A percentile compares a stretch with the other conserved stretches of the same genome.
Conservation (phyloP, 2,797 vertebrate species). For the Lepus oiostolus region DNA sequence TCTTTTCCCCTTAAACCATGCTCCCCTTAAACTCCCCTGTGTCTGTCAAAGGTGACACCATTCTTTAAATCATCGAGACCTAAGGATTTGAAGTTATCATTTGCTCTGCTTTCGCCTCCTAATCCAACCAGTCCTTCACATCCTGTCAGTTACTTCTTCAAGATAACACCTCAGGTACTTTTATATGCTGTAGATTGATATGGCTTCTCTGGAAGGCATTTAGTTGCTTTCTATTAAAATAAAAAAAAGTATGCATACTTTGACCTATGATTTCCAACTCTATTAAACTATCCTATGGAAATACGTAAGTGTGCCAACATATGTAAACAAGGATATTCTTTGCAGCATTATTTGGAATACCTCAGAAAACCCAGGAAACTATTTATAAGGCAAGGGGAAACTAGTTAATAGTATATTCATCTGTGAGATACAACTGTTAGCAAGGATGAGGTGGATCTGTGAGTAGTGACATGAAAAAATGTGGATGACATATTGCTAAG, state of each 20-base stretch:
- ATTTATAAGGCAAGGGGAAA: not conserved
- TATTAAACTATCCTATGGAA: not conserved
- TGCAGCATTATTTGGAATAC: slow-evolving; percentile 6
- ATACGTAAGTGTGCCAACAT: not conserved
- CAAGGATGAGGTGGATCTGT: not conserved
- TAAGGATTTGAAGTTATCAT: slow-evolving; percentile 73
- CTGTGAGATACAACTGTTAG: not conserved
- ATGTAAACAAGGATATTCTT: not conserved
- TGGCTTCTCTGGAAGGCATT: slow-evolving; percentile 1
- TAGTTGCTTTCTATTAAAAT: slow-evolving; percentile 52
- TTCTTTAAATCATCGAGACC: slow-evolving; percentile 73
- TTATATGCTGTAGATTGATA: slow-evolving; percentile 18
- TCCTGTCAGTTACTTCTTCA: slow-evolving; percentile 61
- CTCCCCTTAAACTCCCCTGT: slow-evolving; percentile 62
- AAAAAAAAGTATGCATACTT: slow-evolving; percentile 1
- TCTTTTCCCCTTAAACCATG: slow-evolving; percentile 55
- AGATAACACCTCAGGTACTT: slow-evolving; percentile 50
- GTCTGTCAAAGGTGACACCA: slow-evolving; percentile 69
- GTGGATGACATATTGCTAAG: slow-evolving; percentile 5
- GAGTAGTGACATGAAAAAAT: slow-evolving; percentile 4
- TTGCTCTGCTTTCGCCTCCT: slow-evolving; percentile 62
- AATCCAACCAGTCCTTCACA: slow-evolving; percentile 36
- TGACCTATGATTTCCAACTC: slow-evolving; percentile 8
- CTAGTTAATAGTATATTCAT: not conserved
- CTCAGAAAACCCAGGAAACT: not conserved